These are phyloP conservation scores for Pocillopora damicornis DNA, from an alignment of 64 coral and sea anemone genomes.

Conservation along the genomic window DNA sequence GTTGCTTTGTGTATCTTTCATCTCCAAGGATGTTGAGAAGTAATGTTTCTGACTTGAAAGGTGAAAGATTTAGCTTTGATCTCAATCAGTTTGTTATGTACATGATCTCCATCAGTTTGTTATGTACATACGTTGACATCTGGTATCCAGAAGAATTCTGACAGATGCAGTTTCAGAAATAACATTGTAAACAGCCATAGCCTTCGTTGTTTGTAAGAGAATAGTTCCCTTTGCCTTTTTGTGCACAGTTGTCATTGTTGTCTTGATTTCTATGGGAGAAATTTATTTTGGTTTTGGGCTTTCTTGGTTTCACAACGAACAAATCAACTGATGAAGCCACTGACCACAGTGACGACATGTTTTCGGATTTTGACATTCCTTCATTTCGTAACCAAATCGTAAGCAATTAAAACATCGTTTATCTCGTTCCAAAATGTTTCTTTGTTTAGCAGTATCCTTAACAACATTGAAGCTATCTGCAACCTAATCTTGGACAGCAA, in stretches of 20 bases:
- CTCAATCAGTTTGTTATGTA: slow-evolving; percentile 32
- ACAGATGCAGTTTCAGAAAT: not conserved
- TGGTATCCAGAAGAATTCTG: slow-evolving; percentile 24
- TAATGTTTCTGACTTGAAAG: slow-evolving; percentile 14
- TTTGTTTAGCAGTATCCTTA: not conserved
- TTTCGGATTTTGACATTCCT: not conserved
- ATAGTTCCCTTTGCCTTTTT: slow-evolving; percentile 3
- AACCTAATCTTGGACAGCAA: no score
- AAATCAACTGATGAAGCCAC: slow-evolving; percentile 24
- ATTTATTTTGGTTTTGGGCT: not conserved
- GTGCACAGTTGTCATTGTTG: not conserved
- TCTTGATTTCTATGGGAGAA: not conserved
- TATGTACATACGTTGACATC: no score
- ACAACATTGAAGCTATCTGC: no score
- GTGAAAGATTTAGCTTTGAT: slow-evolving; percentile 23
- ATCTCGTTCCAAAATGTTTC: slow-evolving; percentile 5
- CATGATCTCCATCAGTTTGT: no score
- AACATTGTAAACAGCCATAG: slow-evolving; percentile 1
- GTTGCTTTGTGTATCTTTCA: slow-evolving; percentile 36
- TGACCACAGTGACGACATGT: slow-evolving; percentile 13
- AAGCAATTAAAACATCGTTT: slow-evolving; percentile 26
- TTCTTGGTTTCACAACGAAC: not conserved
- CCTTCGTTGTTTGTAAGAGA: slow-evolving; percentile 9
- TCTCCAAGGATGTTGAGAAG: slow-evolving; percentile 46
- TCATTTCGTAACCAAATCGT: not conserved